Conservation (phyloP, 2,113 vertebrate species). For the Cettia cetti region DNA sequence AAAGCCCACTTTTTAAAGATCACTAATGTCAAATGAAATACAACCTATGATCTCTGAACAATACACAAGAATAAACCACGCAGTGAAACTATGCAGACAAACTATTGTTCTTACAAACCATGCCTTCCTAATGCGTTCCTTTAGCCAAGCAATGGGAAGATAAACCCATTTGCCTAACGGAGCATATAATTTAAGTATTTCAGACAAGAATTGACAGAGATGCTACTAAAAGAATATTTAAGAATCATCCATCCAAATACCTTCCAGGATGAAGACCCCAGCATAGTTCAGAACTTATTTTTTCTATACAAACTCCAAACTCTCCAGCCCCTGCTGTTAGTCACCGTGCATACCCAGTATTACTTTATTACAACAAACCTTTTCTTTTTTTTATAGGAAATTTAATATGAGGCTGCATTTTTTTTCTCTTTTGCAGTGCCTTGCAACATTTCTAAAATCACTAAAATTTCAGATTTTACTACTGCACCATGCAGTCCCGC, state of each 20-base stretch:
- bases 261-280: not conserved
- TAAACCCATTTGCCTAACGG: constrained; percentile 33
- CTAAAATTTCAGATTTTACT: not conserved
- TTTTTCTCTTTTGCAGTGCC: not conserved
- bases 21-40: not conserved
- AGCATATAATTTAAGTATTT: constrained; percentile 26
- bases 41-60: not conserved
- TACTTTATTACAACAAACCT: not conserved
- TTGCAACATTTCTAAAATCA: not conserved
- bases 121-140: constrained; percentile 8
- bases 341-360: not conserved
- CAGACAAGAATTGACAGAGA: not conserved
- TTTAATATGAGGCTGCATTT: not conserved
- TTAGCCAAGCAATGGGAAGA: constrained; percentile 14
- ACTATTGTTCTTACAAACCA: constrained; percentile 9
- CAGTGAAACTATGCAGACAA: not conserved
- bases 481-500: not conserved
- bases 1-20: not conserved
- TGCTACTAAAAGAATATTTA: constrained; percentile 10
- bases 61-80: not conserved
- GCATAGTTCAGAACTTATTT: not conserved
- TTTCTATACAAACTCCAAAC: not conserved
- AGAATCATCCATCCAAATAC: not conserved
- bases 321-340: not conserved
- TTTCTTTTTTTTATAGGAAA: not conserved